Conservation (phyloP, 2,888 invertebrate species). For the Sericinus montela region DNA sequence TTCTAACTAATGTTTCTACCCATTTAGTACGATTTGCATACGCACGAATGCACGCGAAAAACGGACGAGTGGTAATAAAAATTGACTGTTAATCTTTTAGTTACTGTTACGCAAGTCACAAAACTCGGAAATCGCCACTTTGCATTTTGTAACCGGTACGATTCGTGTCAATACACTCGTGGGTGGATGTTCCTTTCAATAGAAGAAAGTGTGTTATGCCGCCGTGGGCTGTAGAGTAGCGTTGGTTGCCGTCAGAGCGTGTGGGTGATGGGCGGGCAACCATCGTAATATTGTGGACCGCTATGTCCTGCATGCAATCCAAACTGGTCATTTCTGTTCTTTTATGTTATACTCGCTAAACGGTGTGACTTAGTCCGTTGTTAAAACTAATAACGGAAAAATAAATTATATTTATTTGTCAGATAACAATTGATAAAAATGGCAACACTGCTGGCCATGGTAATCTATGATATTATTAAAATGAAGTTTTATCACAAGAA, state of each 20-base stretch:
- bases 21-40: conserved; percentile 10
- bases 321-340: too few species aligned
- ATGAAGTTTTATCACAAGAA: too few species aligned
- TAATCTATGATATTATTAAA: too few species aligned
- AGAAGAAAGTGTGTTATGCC: conserved; percentile 59
- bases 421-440: too few species aligned
- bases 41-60: conserved; percentile 12
- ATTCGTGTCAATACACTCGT: conserved; percentile 63
- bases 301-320: too few species aligned
- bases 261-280: conserved; percentile 1
- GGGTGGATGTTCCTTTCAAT: conserved; percentile 63
- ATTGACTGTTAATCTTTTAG: conserved; percentile 35
- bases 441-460: too few species aligned
- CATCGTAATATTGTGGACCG: too few species aligned
- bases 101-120: conserved; percentile 53
- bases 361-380: too few species aligned
- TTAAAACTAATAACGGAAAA: too few species aligned
- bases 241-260: conserved; percentile 18
- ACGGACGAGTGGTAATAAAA: conserved; percentile 14
- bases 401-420: too few species aligned
- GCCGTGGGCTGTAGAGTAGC: conserved; percentile 28
- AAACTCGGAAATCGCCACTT: conserved; percentile 56
- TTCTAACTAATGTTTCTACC: conserved; percentile 8
- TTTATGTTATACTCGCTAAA: too few species aligned
- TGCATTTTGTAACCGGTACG: conserved; percentile 63